Evolutionary conservation across 2,113 vertebrate genomes (phyloP).

Genomic region (Mesoclemmys tuberculata): DNA sequence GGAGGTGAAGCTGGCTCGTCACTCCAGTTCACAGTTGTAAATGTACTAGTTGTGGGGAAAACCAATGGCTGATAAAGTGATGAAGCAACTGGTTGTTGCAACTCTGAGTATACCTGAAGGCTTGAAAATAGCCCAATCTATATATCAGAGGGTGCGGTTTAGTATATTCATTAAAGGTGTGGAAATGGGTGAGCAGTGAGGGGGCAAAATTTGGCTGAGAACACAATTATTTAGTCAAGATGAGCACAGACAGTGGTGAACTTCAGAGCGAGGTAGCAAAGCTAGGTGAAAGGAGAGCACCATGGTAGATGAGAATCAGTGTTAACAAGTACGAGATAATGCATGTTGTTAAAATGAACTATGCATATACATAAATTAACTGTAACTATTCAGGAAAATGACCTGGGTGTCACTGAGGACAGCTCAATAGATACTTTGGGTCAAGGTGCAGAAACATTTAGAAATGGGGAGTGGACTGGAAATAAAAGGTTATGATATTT

Average conservation of each 20-base stretch:
- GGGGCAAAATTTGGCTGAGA: neutral
- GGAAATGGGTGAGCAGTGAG: neutral
- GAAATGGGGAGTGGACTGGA: constrained; percentile 7
- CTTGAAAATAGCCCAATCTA: neutral
- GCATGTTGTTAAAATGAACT: neutral
- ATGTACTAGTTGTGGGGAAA: neutral
- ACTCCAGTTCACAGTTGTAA: too few relatives aligned
- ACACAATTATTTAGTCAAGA: neutral
- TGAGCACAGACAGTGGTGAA: neutral
- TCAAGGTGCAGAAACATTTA: neutral
- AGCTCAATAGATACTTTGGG: neutral
- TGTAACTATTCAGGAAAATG: neutral
- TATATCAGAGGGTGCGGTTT: neutral
- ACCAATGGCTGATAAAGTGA: neutral
- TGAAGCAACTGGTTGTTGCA: neutral
- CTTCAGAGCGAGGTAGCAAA: neutral
- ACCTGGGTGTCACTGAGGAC: neutral
- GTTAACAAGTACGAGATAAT: neutral
- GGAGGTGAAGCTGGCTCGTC: too few relatives aligned
- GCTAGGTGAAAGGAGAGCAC: neutral
- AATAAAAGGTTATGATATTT: neutral
- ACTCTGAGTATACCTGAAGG: rapidly evolving
- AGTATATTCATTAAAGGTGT: neutral
- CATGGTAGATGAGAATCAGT: neutral
- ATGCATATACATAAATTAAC: neutral